Evolutionary conservation across 2,888 invertebrate species (phyloP), one percentile per base, ranked within the genome.

Genomic region (Tenthredo scrophulariae): DNA sequence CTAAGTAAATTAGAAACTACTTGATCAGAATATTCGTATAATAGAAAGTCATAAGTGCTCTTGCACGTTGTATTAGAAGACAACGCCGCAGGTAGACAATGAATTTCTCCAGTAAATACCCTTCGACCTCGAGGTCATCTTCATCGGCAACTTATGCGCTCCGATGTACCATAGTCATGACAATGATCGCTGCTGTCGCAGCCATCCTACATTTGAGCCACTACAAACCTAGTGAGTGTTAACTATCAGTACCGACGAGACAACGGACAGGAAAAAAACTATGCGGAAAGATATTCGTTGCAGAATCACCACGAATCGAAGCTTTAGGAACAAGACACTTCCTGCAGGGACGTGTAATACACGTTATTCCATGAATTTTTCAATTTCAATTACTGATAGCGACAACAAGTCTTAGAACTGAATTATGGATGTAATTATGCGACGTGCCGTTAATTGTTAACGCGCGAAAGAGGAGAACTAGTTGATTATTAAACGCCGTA

Each of bases 201-300:
- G 91, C 90, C 15, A 91, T 92, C 89, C 91, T 92, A 84, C 92
- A 92, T 87, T 87, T 92, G 87, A 92, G 91, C 86, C 91, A 92
- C 90, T 90, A 92, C 86, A 89, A 89, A 85, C 92, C 92, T 70
- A 91, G 92, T 92, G 91, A 92, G 92, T 92, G 87, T 40, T 26
- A 33, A 54, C 37, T 58, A 54, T 29, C 18, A 6, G 2, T 70
- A 46, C 7, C 26, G 62, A 62, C 22, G 9, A 22, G 10, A 62
- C 26, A 22, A 22, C 13, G 26, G 62, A 62, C 22, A 6, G 26
- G 37, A 33, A 58, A 2, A 22, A 58, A 22, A 22, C 9, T 58
- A 22, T n/a, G 58, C n/a, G 22, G 2, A 26, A 22, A 3, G 22
- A 58, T 22, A 58, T 58, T n/a, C 58, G n/a, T 58, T 9, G 1